Evolutionary conservation across 2,113 vertebrate species (phyloP).

Genomic region (Mungos mungo): DNA sequence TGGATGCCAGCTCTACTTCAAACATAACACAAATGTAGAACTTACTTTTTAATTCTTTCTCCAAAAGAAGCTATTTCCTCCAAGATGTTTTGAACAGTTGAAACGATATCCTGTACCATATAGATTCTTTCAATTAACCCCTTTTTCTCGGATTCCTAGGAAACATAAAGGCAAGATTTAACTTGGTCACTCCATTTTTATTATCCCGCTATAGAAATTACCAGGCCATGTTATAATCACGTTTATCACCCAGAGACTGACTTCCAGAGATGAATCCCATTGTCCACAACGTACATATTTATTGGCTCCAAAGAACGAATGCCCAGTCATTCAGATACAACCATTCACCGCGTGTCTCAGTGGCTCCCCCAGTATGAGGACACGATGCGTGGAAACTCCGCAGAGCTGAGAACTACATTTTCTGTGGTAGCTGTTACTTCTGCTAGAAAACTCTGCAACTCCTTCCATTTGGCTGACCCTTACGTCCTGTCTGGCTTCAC

Average conservation of each 20-base stretch:
- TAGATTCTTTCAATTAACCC: conserved; percentile 96
- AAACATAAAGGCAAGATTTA: conserved; percentile 47
- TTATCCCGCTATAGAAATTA: not conserved
- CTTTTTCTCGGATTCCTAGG: conserved; percentile 93
- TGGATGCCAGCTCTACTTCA: not conserved
- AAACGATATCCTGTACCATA: conserved; percentile 97
- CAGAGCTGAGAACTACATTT: not conserved
- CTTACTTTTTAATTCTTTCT: conserved; percentile 98
- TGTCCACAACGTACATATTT: not conserved
- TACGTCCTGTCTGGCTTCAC: not conserved
- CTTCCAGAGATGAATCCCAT: not conserved
- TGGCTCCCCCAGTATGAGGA: accelerated
- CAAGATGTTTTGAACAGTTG: conserved; percentile 92
- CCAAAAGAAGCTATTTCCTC: conserved; percentile 94
- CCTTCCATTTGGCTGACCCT: not conserved
- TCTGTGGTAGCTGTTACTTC: too few species aligned
- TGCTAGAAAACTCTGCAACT: not conserved
- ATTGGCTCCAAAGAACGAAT: accelerated
- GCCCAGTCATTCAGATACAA: not conserved
- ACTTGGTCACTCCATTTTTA: not conserved
- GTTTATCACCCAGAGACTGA: not conserved
- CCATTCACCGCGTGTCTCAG: accelerated
- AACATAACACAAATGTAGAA: not conserved
- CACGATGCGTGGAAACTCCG: not conserved
- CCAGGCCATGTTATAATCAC: not conserved